Base-by-base conservation (phyloP, 2,888 invertebrate genomes). In the Polyploca ridens region DNA sequence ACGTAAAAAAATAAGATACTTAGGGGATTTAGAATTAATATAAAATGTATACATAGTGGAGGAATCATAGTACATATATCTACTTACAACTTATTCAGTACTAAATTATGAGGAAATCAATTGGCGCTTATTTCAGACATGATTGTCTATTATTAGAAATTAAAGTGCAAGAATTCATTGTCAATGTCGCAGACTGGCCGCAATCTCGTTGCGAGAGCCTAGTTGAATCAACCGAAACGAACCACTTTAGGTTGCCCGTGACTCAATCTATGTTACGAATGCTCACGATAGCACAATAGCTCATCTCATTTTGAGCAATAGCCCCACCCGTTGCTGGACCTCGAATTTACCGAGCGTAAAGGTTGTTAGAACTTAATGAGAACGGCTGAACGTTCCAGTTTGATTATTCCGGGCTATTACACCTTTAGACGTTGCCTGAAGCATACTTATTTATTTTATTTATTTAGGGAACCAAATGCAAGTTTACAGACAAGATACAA, bases 291-390 rank as follows among this genome's bases (percentile, higher is more conserved):
- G 64, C n/a, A 61, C 41, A 61, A 61, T 61, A 41, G 27, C 41
- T 61, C 16, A 38, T 19, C 61, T 16, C 59, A 35, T 66, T 41
- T 74, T 66, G 69, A 72, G 72, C 68, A 66, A 63, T 66, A 64
- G 69, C 72, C 77, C 64, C 66, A 60, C 69, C 75, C 64, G 64
- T 14, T 35, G 54, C 16, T 57, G 46, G 63, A 69, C 65, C 62
- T 66, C 66, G 68, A 65, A 71, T 71, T 73, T 73, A 71, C 69
- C 58, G 63, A 76, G 72, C 75, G 72, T 75, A 69, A 69, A 72
- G 54, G 54, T 54, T 54, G 54, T 54, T 54, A 54, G 19, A 54
- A 54, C 54, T 54, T 19, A 54, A 54, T 54, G 54, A 54, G 54
- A 54, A 16, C 54, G 54, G 54, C 54, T 19, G 19, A 16, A 54